phyloP scores from a whole-genome alignment of 2,113 vertebrate species.

The Amazona guildingii region DNA sequence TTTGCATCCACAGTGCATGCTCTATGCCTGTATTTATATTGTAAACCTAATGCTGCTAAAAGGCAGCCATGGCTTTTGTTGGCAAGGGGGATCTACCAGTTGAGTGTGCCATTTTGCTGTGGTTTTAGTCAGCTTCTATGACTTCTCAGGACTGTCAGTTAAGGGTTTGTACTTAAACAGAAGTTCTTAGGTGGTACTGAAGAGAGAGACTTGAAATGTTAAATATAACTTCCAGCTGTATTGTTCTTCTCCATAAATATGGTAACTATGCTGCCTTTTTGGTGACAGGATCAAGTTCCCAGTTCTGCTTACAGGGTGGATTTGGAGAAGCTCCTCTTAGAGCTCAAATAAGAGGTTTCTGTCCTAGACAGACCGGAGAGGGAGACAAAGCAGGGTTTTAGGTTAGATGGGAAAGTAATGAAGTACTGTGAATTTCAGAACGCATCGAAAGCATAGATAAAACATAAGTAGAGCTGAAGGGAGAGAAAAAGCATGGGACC shows the following conservation, averaged over 20 bases:
- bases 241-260: not conserved
- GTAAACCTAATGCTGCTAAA: not conserved
- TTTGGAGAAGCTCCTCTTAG: not conserved
- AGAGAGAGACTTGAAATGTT: not conserved
- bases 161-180: not conserved
- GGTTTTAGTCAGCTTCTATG: not conserved
- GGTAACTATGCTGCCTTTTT: not conserved
- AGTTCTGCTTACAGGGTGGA: not conserved
- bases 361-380: not conserved
- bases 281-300: not conserved
- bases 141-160: not conserved
- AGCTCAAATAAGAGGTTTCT: not conserved
- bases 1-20: not conserved
- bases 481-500: not conserved
- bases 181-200: not conserved
- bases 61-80: not conserved
- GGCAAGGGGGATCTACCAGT: not conserved
- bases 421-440: not conserved
- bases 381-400: not conserved
- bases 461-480: not conserved
- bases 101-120: not conserved
- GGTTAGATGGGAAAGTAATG: not conserved
- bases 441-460: not conserved
- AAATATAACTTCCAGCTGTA: not conserved
- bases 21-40: slow-evolving; percentile 5